A percentile compares a stretch with the other conserved stretches of the same genome.
Conservation (phyloP, 2,888 invertebrate species). For the Schizaphis graminum region DNA sequence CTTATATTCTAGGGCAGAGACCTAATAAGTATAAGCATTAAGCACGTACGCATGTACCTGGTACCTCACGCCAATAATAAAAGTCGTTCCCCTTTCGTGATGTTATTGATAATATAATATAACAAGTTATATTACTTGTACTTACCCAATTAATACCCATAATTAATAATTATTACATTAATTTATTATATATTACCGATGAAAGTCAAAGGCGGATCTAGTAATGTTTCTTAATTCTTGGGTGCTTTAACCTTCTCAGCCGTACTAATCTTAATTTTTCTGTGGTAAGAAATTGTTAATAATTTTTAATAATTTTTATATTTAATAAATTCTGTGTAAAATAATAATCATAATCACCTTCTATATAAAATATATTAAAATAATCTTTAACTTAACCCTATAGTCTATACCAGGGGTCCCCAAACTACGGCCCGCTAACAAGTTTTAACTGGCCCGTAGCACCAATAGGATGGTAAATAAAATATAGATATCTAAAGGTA, state of each 20-base stretch:
- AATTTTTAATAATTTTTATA: neutral
- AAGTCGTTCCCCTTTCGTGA: neutral
- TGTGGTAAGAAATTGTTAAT: neutral
- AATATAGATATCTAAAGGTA: too few relatives aligned
- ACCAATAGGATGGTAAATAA: too few relatives aligned
- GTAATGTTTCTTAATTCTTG: neutral
- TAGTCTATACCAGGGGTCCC: too few relatives aligned
- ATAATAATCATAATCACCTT: neutral
- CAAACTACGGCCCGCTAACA: too few relatives aligned
- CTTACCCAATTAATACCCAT: neutral
- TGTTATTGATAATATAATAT: neutral
- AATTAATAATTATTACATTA: neutral
- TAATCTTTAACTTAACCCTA: neutral
- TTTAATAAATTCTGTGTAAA: neutral
- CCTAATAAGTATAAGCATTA: neutral
- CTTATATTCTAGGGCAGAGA: neutral
- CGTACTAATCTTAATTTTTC: neutral
- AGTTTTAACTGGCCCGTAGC: too few relatives aligned
- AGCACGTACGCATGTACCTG: neutral
- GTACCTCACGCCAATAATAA: too few relatives aligned
- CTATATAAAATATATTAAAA: neutral
- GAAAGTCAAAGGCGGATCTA: neutral
- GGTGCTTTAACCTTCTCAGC: neutral
- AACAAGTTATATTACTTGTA: neutral
- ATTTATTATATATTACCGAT: neutral